A percentile compares a stretch with the other conserved stretches of the same genome.
Conservation (phyloP, 2,888 invertebrate species). For the Drosophila falleni region DNA sequence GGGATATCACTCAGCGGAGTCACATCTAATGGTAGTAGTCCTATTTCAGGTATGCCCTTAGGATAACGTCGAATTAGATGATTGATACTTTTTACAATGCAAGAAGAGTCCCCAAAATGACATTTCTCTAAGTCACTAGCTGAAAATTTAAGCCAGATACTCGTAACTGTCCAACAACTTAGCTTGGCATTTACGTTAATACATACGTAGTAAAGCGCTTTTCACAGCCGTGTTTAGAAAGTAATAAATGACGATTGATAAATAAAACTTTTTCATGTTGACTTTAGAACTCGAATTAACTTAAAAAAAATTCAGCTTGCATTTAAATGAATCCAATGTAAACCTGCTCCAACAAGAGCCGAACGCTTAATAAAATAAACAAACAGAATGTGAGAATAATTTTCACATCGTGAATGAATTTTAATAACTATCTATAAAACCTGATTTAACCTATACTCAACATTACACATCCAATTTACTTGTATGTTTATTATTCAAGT, state of each 20-base stretch:
- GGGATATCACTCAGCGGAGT: conserved; percentile 4
- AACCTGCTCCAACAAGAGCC: conserved; percentile 26
- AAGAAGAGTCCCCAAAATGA: conserved; percentile 48
- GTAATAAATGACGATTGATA: conserved; percentile 4
- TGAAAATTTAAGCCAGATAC: conserved; percentile 20
- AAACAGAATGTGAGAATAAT: neutral
- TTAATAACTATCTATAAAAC: conserved; percentile 21
- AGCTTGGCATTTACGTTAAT: neutral
- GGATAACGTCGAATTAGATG: conserved; percentile 45
- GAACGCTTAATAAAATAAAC: conserved; percentile 22
- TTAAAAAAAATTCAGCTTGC: neutral
- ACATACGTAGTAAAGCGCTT: conserved; percentile 39
- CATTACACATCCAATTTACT: neutral
- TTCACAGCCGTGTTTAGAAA: neutral
- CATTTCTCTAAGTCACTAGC: conserved; percentile 60
- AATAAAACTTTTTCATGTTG: conserved; percentile 36
- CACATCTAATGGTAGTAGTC: conserved; percentile 45
- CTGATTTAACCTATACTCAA: conserved; percentile 8
- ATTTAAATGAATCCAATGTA: neutral
- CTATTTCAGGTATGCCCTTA: conserved; percentile 57
- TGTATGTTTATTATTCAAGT: neutral
- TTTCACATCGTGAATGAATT: neutral
- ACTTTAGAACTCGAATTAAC: neutral
- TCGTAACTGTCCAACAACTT: neutral
- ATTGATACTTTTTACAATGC: conserved; percentile 50